Percentiles rank a stretch among this genome's conserved stretches.
Conservation (phyloP, 2,113 vertebrate genomes). For the Apus apus region DNA sequence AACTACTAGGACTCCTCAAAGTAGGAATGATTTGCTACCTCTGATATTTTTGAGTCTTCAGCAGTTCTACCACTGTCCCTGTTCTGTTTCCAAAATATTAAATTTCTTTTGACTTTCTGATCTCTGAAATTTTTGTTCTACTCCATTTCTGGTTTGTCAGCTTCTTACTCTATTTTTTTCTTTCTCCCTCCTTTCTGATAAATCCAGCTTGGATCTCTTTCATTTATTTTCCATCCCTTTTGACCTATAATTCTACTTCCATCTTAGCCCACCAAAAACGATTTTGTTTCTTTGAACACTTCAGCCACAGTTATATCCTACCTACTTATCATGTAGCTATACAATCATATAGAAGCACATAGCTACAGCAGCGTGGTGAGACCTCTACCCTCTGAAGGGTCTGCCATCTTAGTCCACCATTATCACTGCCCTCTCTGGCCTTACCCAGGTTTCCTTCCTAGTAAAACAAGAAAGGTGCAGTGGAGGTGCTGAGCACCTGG, state of each 20-base stretch:
- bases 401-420: not conserved
- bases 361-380: not conserved
- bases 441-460: not conserved
- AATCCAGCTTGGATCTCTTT: not conserved
- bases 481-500: rapidly evolving
- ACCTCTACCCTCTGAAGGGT: not conserved
- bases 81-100: not conserved
- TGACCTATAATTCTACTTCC: not conserved
- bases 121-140: not conserved
- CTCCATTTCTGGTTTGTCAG: not conserved
- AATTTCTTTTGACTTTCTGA: not conserved
- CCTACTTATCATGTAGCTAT: not conserved
- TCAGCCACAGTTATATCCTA: not conserved
- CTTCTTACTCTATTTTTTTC: not conserved
- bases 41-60: not conserved
- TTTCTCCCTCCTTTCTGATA: not conserved
- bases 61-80: not conserved
- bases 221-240: not conserved
- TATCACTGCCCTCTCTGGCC: rapidly evolving
- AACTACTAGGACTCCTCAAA: not conserved
- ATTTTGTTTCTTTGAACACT: not conserved
- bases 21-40: not conserved
- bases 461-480: rapidly evolving
- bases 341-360: not conserved
- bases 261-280: not conserved